Conservation (phyloP, 2,888 invertebrate species). For the Gasteruption jaculator region DNA sequence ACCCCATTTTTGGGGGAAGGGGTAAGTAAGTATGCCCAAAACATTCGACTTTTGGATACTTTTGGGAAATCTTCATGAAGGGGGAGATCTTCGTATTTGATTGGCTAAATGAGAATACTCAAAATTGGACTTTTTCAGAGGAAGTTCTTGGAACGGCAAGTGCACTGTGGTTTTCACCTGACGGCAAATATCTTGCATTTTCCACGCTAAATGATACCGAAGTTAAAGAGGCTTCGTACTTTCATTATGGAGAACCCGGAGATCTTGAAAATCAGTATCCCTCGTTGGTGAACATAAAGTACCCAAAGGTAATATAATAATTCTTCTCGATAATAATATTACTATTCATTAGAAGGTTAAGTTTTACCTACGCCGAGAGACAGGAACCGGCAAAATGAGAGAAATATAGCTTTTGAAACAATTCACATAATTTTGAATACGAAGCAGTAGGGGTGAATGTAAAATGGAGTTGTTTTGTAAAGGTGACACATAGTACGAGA, state of each 20-base stretch:
- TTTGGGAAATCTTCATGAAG: background rate
- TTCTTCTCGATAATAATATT: too few species aligned
- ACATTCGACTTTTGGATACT: background rate
- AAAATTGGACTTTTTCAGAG: conserved; percentile 56
- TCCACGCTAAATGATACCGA: conserved; percentile 68
- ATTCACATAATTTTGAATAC: too few species aligned
- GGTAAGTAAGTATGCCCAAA: too few species aligned
- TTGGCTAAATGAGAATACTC: conserved; percentile 11
- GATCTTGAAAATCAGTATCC: conserved; percentile 64
- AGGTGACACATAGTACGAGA: too few species aligned
- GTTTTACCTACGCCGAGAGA: too few species aligned
- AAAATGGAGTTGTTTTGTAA: too few species aligned
- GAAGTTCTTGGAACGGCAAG: conserved; percentile 69
- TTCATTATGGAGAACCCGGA: conserved; percentile 63
- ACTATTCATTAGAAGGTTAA: too few species aligned
- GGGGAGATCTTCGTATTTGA: conserved; percentile 6
- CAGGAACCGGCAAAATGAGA: too few species aligned
- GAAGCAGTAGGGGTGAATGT: too few species aligned
- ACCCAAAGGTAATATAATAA: conserved; percentile 78
- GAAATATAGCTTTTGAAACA: too few species aligned
- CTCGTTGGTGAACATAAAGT: conserved; percentile 62
- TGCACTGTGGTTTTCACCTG: conserved; percentile 77
- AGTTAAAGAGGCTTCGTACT: conserved; percentile 63
- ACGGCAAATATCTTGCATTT: conserved; percentile 65
- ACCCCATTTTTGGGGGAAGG: too few species aligned